Base-by-base conservation (phyloP, 2,888 invertebrate genomes). In the Melolontha melolontha region DNA sequence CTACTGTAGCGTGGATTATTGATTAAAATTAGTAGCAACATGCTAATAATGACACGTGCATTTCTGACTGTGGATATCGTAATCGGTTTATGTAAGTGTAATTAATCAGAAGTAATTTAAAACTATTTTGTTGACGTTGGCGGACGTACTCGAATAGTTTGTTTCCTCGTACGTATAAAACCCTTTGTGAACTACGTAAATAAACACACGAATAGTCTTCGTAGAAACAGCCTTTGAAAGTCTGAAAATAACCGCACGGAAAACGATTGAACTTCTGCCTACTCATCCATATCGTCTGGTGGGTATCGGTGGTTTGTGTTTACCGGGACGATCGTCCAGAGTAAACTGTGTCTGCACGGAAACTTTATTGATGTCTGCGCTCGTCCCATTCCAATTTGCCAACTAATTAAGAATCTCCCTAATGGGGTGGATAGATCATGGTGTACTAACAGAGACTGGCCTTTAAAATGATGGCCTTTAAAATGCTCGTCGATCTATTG, bases 111-210 rank as follows among this genome's bases (percentile, higher is more conserved):
- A 17, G 22, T 22, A 17, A 8, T 17, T 59, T 34, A 12, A 47
- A 59, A 27, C 59, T 27, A 59, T 44, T 41, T 44, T 49, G 47
- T 62, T 62, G 59, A 62, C 59, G 34, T 49, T 62, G 59, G 59
- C 59, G 40, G 47, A n/a, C 34, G 47, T 62, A 6, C 47, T 62
- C 59, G 10, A 29, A 47, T 34, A 62, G 47, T 47, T 62, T 62
- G 47, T 62, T 62, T 62, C 59, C 59, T 22, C 59, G 47, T 44
- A 47, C 34, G 34, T 62, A 62, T 29, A 62, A 47, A 62, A 62
- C 47, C 59, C 59, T 62, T 62, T 62, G 59, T 47, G 34, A 49
- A 22, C 59, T 62, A 47, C 14, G 59, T 62, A 62, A 62, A 62
- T 62, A 62, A 62, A 62, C 49, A 62, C 16, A 22, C 22, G 57